Percentiles rank a stretch among this genome's conserved stretches.
These are phyloP conservation scores for Athetis lepigone DNA, from an alignment of 2,888 invertebrate species.

Conservation along the genomic window DNA sequence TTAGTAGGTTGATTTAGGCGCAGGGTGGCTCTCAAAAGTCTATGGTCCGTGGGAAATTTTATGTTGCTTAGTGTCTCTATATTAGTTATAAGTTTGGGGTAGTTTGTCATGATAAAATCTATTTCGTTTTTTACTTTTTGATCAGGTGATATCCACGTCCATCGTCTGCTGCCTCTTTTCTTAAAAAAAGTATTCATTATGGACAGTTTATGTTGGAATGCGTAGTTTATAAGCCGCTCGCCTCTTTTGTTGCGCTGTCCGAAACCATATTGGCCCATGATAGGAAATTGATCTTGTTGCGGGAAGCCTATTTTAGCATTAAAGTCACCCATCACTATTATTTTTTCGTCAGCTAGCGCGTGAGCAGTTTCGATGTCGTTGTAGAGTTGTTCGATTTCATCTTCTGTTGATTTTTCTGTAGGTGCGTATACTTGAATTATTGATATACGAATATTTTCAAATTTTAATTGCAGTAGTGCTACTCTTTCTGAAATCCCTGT, in stretches of 20 bases:
- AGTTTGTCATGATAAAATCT: conserved; percentile 14
- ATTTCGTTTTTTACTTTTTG: conserved; percentile 19
- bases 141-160: conserved; percentile 26
- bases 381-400: conserved; percentile 49
- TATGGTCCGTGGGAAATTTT: conserved; percentile 15
- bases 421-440: conserved; percentile 57
- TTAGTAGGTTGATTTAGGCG: no score
- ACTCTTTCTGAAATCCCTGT: conserved; percentile 19
- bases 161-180: not conserved
- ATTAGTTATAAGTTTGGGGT: conserved; percentile 6
- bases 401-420: conserved; percentile 40
- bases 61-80: conserved; percentile 11
- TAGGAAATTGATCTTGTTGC: conserved; percentile 8
- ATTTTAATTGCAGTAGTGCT: conserved; percentile 14
- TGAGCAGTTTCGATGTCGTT: conserved; percentile 36
- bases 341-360: conserved; percentile 11
- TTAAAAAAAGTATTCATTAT: conserved; percentile 18
- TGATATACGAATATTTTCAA: conserved; percentile 3
- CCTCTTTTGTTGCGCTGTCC: conserved; percentile 43
- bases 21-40: conserved; percentile 1
- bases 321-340: no score
- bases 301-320: conserved; percentile 52
- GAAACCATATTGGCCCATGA: conserved; percentile 44
- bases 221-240: conserved; percentile 4
- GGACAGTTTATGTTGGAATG: conserved; percentile 11